Evolutionary conservation across 2,113 vertebrate species (phyloP).

Genomic region (Marmota flaviventris): DNA sequence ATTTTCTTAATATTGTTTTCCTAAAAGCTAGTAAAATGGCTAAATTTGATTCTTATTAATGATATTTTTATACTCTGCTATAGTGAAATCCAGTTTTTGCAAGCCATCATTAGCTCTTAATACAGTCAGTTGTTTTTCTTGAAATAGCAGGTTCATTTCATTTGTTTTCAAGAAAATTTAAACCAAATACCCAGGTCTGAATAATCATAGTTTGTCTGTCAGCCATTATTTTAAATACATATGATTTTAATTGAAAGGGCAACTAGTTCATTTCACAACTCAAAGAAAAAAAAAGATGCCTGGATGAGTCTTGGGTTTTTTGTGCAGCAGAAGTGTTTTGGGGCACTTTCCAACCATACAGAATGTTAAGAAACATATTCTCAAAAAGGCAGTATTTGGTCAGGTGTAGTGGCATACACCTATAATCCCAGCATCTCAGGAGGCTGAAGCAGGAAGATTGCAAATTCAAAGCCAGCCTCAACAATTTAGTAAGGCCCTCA

Average conservation of each 20-base stretch:
- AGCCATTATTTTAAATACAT: background rate
- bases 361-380: background rate
- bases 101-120: background rate
- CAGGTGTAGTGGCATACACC: too few relatives aligned
- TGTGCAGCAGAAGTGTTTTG: background rate
- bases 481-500: too few relatives aligned
- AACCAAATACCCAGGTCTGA: background rate
- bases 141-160: background rate
- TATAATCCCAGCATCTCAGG: too few relatives aligned
- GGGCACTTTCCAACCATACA: background rate
- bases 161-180: background rate
- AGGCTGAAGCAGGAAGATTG: too few relatives aligned
- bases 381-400: background rate
- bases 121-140: background rate
- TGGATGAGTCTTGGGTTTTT: background rate
- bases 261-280: background rate
- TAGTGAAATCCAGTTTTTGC: background rate
- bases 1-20: background rate
- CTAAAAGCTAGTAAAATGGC: conserved; percentile 6
- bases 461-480: too few relatives aligned
- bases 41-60: background rate
- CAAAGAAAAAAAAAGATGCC: background rate
- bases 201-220: background rate
- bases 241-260: background rate
- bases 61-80: background rate